These are phyloP conservation scores for Syndactyla subalaris DNA, from an alignment of 2,797 vertebrate species.

Conservation along the genomic window DNA sequence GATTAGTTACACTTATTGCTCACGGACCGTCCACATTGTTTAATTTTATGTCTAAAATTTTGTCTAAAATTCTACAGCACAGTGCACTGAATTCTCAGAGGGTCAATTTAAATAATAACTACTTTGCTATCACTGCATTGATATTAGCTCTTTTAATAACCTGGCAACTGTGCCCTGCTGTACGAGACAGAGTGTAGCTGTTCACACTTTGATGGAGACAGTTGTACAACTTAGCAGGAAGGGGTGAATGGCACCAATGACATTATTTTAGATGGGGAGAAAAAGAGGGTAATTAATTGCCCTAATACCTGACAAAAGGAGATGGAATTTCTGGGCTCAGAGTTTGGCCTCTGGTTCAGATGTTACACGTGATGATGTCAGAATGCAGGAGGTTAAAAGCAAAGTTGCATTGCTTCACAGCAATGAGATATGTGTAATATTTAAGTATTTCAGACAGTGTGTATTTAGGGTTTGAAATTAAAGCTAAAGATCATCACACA, in stretches of 20 bases:
- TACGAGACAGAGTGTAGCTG: neutral
- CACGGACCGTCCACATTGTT: neutral
- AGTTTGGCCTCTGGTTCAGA: neutral
- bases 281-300: slow-evolving; percentile 14
- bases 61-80: neutral
- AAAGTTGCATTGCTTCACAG: neutral
- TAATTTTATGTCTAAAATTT: slow-evolving; percentile 23
- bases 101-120: neutral
- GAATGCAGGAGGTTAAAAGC: neutral
- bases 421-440: neutral
- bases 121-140: neutral
- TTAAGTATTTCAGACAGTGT: neutral
- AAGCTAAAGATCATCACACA: neutral
- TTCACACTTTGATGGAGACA: neutral
- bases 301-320: slow-evolving; percentile 19
- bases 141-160: neutral
- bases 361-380: neutral
- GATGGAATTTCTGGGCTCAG: slow-evolving; percentile 13
- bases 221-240: slow-evolving; percentile 15
- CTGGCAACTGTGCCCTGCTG: neutral
- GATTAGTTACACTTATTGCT: slow-evolving; percentile 10
- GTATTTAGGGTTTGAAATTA: neutral
- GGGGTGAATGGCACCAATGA: neutral
- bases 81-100: neutral
- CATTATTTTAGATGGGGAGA: slow-evolving; percentile 18